These are phyloP conservation scores for Pharmacophagus antenor DNA, from an alignment of 2,888 invertebrate genomes.

Conservation along the genomic window DNA sequence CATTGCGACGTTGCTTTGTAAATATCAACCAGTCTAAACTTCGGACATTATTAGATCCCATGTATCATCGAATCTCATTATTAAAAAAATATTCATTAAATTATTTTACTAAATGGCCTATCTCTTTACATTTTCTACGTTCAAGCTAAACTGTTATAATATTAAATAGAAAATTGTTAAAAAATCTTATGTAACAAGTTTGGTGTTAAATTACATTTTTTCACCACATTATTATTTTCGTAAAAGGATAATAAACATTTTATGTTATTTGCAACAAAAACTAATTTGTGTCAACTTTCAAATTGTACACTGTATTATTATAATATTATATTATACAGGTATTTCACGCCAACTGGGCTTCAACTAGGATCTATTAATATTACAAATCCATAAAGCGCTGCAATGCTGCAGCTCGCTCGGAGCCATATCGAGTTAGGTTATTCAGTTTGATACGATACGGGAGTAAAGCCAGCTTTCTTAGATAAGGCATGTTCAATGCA, in stretches of 20 bases:
- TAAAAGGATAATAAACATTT: no score
- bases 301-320: background rate
- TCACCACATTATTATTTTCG: no score
- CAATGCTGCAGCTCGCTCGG: slow-evolving; percentile 37
- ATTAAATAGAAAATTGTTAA: no score
- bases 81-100: no score
- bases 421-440: slow-evolving; percentile 56
- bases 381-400: slow-evolving; percentile 36
- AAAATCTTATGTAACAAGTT: no score
- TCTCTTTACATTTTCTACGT: no score
- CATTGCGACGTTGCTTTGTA: slow-evolving; percentile 30
- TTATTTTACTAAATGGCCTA: no score
- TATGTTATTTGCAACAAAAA: background rate
- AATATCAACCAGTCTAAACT: slow-evolving; percentile 21
- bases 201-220: no score
- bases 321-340: slow-evolving; percentile 2
- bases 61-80: no score
- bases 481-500: slow-evolving; percentile 67
- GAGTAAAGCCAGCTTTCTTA: slow-evolving; percentile 61
- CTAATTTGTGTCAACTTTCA: background rate
- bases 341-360: slow-evolving; percentile 13
- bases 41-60: no score
- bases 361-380: slow-evolving; percentile 29
- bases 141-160: no score
- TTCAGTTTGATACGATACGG: slow-evolving; percentile 57